A percentile compares a stretch with the other conserved stretches of the same genome.
These are phyloP conservation scores for Pristiophorus japonicus DNA, from an alignment of 2,113 vertebrate species.

Conservation along the genomic window DNA sequence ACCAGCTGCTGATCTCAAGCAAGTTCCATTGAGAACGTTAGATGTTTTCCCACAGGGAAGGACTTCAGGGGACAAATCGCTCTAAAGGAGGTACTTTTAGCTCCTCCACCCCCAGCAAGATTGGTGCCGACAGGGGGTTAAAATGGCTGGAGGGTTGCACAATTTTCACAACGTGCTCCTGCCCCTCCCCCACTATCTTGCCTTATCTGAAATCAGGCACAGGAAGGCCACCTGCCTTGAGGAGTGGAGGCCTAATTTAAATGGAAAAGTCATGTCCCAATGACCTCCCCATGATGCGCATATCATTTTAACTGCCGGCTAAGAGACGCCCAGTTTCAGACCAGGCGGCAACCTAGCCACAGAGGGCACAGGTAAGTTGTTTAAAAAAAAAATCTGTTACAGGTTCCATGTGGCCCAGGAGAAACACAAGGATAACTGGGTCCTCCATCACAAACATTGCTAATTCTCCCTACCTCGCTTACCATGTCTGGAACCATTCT, in stretches of 20 bases:
- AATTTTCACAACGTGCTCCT: neutral
- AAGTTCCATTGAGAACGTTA: no score
- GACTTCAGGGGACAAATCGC: no score
- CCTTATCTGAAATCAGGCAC: neutral
- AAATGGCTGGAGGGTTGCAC: no score
- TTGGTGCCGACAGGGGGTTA: no score
- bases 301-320: neutral
- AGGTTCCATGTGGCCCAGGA: neutral
- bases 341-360: no score
- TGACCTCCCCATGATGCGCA: neutral
- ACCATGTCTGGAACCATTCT: neutral
- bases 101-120: no score
- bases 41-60: no score
- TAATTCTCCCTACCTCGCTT: neutral
- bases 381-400: neutral
- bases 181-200: neutral
- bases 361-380: no score
- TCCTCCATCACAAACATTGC: neutral
- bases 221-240: neutral
- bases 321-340: neutral
- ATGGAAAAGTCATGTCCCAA: neutral
- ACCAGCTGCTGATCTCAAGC: no score
- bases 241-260: neutral
- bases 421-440: neutral
- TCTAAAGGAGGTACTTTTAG: no score